A percentile compares a stretch with the other conserved stretches of the same genome.
Evolutionary conservation across 2,113 vertebrate species (phyloP).

Genomic region (Arizona elegans): DNA sequence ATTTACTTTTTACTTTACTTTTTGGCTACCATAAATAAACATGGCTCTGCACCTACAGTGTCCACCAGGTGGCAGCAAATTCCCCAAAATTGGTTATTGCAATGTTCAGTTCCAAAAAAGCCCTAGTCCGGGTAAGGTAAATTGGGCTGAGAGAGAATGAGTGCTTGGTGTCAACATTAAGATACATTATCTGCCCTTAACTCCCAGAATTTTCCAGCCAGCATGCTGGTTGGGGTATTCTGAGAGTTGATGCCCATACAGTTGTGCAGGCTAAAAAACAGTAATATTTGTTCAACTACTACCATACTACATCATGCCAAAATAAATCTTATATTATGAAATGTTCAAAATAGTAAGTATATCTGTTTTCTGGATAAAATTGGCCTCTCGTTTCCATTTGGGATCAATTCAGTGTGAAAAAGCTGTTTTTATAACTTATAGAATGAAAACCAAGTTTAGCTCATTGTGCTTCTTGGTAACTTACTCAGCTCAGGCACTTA

Average conservation of each 20-base stretch:
- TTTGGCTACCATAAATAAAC: not conserved
- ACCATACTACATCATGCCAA: not conserved
- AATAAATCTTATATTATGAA: not conserved
- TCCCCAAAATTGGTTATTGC: not conserved
- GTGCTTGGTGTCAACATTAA: not conserved
- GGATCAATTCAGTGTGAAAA: not conserved
- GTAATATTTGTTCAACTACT: not conserved
- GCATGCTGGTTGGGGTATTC: not conserved
- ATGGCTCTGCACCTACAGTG: not conserved
- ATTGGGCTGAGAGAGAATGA: not conserved
- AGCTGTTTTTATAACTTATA: not conserved
- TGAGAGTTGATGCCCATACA: not conserved
- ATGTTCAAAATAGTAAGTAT: not conserved
- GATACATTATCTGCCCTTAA: not conserved
- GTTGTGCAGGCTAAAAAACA: not conserved
- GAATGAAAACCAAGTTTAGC: not conserved
- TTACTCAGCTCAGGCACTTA: not conserved
- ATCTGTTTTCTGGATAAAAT: not conserved
- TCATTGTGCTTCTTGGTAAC: not conserved
- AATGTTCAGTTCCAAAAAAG: not conserved
- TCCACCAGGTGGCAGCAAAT: constrained; percentile 5
- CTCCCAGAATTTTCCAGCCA: not conserved
- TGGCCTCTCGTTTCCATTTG: not conserved
- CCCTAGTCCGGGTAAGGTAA: not conserved
- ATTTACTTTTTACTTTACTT: not conserved